A percentile compares a stretch with the other conserved stretches of the same genome.
Evolutionary conservation across 2,888 invertebrate species (phyloP).

Genomic region (Dexiosoma caninum): DNA sequence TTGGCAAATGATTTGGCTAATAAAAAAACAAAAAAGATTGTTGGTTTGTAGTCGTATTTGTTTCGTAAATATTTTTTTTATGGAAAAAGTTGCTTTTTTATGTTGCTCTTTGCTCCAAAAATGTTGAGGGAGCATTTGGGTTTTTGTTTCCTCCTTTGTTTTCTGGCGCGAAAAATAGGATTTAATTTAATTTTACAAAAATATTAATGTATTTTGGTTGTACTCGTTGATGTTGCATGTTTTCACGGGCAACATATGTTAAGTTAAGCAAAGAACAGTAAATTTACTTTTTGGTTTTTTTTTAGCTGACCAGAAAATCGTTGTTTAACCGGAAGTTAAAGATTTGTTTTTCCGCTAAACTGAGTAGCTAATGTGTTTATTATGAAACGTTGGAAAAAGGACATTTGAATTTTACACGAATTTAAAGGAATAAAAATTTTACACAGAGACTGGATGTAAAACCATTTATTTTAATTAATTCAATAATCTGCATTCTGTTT

Average conservation of each 20-base stretch:
- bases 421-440: neutral
- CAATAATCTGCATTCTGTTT: no score
- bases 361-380: conserved; percentile 57
- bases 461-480: neutral
- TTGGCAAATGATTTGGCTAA: conserved; percentile 48
- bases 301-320: conserved; percentile 66
- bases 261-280: conserved; percentile 41
- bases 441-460: neutral
- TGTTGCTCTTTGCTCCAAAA: neutral
- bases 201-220: conserved; percentile 27
- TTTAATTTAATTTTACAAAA: conserved; percentile 46
- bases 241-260: conserved; percentile 58
- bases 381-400: neutral
- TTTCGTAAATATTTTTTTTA: conserved; percentile 29
- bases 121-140: conserved; percentile 12
- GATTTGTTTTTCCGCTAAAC: conserved; percentile 75
- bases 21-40: conserved; percentile 27
- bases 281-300: neutral
- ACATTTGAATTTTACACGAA: neutral
- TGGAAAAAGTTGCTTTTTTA: conserved; percentile 10
- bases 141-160: neutral
- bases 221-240: conserved; percentile 24
- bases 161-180: conserved; percentile 46
- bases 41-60: conserved; percentile 14
- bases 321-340: conserved; percentile 72